Evolutionary conservation across 2,888 invertebrate genomes (phyloP).

Genomic region (Colletes collaris): DNA sequence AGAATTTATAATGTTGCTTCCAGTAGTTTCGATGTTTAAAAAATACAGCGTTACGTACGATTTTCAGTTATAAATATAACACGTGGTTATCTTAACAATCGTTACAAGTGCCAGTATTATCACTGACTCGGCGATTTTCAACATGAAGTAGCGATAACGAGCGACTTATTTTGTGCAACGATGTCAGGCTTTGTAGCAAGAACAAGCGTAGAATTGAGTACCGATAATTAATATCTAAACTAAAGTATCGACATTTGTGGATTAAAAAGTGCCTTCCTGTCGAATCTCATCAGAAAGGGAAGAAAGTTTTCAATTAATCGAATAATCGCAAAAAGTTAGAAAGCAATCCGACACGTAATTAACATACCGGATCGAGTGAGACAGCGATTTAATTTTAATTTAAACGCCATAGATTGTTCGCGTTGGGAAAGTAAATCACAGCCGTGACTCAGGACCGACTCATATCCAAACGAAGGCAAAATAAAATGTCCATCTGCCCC

Average conservation of each 20-base stretch:
- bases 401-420: not conserved
- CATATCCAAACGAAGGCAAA: not conserved
- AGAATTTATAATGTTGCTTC: not conserved
- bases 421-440: not conserved
- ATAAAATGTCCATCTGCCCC: conserved; percentile 11
- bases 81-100: conserved; percentile 25
- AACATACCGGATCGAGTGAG: no score
- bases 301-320: no score
- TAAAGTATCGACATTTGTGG: no score
- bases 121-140: conserved; percentile 29
- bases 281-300: no score
- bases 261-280: no score
- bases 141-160: conserved; percentile 27
- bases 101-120: conserved; percentile 48
- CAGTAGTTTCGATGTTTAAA: conserved; percentile 25
- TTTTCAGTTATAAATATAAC: conserved; percentile 50
- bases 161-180: not conserved
- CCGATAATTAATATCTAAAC: not conserved
- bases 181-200: not conserved
- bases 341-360: no score
- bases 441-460: not conserved
- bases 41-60: conserved; percentile 10
- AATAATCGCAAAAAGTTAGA: no score
- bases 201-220: not conserved
- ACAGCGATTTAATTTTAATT: not conserved